Evolutionary conservation across 2,113 vertebrate genomes (phyloP).

Genomic region (Scortum barcoo): DNA sequence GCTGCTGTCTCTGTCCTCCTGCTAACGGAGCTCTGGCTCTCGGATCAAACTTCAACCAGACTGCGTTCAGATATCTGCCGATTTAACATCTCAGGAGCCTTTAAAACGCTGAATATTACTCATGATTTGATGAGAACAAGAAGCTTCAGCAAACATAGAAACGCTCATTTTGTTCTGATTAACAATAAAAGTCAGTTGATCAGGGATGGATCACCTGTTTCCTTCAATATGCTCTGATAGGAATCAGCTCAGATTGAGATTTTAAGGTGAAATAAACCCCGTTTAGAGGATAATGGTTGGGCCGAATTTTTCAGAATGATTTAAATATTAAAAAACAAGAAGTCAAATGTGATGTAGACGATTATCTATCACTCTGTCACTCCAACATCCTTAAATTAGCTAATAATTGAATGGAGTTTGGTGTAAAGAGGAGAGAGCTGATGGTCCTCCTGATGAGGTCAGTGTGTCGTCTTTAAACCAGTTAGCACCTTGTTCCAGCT

Average conservation of each 20-base stretch:
- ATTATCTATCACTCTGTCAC: background rate
- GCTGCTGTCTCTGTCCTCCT: background rate
- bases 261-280: accelerated
- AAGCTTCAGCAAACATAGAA: too few relatives aligned
- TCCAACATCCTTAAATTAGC: background rate
- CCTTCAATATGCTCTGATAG: accelerated
- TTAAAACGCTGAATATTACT: background rate
- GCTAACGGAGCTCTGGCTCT: too few relatives aligned
- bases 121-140: accelerated
- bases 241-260: background rate
- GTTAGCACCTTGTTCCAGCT: too few relatives aligned
- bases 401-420: background rate
- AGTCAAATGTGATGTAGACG: too few relatives aligned
- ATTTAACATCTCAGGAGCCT: slow-evolving; percentile 9
- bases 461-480: too few relatives aligned
- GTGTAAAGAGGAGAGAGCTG: background rate
- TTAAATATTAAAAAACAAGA: accelerated
- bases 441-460: too few relatives aligned
- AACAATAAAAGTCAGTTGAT: background rate
- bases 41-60: background rate
- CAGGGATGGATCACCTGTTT: background rate
- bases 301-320: background rate
- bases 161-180: background rate
- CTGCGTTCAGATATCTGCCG: slow-evolving; percentile 3
- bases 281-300: accelerated